Evolutionary conservation across 2,113 vertebrate genomes (phyloP).

Genomic region (Chaetodon auriga): DNA sequence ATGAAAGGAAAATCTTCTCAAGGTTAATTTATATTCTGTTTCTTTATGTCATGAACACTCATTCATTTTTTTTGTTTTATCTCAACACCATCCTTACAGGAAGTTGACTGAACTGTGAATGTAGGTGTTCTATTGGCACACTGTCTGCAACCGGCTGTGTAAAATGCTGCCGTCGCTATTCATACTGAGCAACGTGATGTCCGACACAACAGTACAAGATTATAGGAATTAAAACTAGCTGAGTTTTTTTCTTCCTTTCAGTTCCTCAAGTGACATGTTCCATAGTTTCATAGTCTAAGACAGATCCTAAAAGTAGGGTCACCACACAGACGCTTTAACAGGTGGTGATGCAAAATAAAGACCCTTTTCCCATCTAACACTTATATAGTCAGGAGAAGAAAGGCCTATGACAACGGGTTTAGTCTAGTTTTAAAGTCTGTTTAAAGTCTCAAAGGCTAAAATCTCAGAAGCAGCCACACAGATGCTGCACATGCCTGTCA

Average conservation of each 20-base stretch:
- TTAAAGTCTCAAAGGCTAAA: background rate
- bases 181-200: background rate
- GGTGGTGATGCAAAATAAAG: background rate
- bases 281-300: conserved; percentile 40
- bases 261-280: conserved; percentile 32
- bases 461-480: background rate
- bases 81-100: background rate
- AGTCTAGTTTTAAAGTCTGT: background rate
- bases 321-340: background rate
- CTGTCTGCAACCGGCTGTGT: background rate
- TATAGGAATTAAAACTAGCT: conserved; percentile 55
- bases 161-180: background rate
- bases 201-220: rapidly evolving
- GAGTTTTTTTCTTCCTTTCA: conserved; percentile 32
- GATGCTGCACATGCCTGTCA: background rate
- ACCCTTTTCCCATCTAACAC: background rate
- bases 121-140: background rate
- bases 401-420: background rate
- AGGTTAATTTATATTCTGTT: background rate
- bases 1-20: background rate
- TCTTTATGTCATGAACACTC: background rate
- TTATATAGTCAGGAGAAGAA: background rate
- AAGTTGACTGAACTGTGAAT: background rate
- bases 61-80: background rate
- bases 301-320: background rate